phyloP scores from a whole-genome alignment of 1,140 invertebrate species.

The Trachymyrmex septentrionalis region DNA sequence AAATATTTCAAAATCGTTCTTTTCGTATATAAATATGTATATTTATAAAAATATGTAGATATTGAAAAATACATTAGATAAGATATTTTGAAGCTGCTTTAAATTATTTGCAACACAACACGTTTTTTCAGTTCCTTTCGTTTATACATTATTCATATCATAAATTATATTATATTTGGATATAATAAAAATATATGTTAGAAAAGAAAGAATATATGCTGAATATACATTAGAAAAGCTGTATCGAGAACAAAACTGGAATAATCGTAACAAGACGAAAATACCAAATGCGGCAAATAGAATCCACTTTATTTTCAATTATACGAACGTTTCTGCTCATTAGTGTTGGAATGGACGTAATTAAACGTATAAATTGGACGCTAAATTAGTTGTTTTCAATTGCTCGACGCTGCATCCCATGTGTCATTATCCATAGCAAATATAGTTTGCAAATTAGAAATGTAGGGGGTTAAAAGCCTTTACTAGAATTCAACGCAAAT shows the following conservation, averaged over 20 bases:
- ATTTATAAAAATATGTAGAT: neutral
- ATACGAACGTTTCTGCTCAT: constrained; percentile 20
- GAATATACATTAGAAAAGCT: neutral
- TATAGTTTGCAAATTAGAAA: constrained; percentile 53
- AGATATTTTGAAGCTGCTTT: neutral
- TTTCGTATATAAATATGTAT: neutral
- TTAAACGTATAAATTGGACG: constrained; percentile 53
- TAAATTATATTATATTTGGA: neutral
- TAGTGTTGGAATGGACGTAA: constrained; percentile 44
- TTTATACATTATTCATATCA: neutral
- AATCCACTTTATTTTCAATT: constrained; percentile 40
- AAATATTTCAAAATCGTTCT: too few species aligned
- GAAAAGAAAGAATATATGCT: neutral
- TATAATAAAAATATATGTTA: neutral
- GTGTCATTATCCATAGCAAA: constrained; percentile 53
- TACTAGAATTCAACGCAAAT: constrained; percentile 45
- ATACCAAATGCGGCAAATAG: constrained; percentile 1
- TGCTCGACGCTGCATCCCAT: constrained; percentile 17
- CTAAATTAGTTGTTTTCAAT: constrained; percentile 45
- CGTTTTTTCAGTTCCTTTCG: neutral
- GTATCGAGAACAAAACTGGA: neutral
- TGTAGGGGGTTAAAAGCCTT: neutral
- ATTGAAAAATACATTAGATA: neutral
- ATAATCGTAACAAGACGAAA: constrained; percentile 11
- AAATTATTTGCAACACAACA: neutral